Conservation (phyloP, 1,140 invertebrate species). For the Drosophila parvula region DNA sequence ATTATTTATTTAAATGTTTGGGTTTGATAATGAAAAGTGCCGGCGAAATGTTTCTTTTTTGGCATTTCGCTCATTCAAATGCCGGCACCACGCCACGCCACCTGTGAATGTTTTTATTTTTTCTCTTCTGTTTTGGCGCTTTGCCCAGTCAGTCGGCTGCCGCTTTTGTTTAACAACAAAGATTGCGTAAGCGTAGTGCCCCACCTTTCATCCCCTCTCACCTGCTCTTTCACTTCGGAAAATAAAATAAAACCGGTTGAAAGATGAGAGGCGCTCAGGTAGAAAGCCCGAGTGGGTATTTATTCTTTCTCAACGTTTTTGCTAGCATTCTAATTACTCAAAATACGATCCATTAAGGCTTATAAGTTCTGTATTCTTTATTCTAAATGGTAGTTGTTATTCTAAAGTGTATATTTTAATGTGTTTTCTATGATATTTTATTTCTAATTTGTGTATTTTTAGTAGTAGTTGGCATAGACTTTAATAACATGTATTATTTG, state of each 20-base stretch:
- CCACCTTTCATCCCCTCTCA: constrained; percentile 20
- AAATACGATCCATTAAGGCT: background rate
- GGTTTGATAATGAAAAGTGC: constrained; percentile 28
- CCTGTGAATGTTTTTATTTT: constrained; percentile 51
- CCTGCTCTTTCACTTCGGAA: background rate
- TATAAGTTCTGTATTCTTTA: background rate
- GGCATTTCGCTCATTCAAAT: constrained; percentile 30
- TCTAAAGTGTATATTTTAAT: no score
- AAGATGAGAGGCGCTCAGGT: constrained; percentile 18
- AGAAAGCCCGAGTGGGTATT: constrained; percentile 9
- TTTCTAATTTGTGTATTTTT: background rate
- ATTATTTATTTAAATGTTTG: constrained; percentile 2
- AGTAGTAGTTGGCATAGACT: no score
- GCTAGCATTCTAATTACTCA: background rate
- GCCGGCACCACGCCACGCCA: constrained; percentile 34
- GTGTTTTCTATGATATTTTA: background rate
- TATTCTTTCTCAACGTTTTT: constrained; percentile 3
- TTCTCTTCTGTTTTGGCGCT: constrained; percentile 49
- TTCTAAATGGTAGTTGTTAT: background rate
- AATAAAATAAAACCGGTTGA: constrained; percentile 27
- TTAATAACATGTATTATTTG: background rate
- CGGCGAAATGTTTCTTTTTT: constrained; percentile 30
- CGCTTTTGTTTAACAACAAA: constrained; percentile 76
- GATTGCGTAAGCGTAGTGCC: constrained; percentile 60
- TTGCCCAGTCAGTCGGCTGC: constrained; percentile 44